Evolutionary conservation across 2,113 vertebrate genomes (phyloP).

Genomic region (Grus americana): DNA sequence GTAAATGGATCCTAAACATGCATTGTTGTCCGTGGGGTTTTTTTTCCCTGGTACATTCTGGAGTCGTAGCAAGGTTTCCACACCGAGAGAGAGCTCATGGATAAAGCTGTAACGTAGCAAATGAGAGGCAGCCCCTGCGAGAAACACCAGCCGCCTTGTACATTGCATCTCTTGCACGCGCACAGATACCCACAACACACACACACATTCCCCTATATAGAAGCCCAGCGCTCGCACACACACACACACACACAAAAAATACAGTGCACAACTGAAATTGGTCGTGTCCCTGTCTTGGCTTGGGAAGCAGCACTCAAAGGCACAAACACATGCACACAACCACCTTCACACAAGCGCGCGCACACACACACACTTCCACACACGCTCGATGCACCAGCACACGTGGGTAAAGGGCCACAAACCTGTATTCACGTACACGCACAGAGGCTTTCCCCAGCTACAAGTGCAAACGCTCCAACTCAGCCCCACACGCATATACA

Average conservation of each 20-base stretch:
- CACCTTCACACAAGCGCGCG: background rate
- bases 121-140: background rate
- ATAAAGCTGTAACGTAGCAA: background rate
- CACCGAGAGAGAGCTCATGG: background rate
- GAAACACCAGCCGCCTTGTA: background rate
- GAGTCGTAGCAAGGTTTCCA: background rate
- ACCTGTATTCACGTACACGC: background rate
- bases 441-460: background rate
- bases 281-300: fast-evolving
- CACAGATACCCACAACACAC: background rate
- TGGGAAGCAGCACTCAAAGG: background rate
- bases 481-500: fast-evolving
- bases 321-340: background rate
- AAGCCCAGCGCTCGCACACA: background rate
- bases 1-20: constrained; percentile 20
- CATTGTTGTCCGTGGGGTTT: background rate
- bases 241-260: background rate
- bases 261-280: fast-evolving
- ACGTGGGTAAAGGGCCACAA: fast-evolving
- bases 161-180: fast-evolving
- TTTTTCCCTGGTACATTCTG: background rate
- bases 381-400: background rate
- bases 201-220: fast-evolving
- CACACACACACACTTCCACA: too few species aligned
- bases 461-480: background rate